These are phyloP conservation scores for Styela clava DNA, from an alignment of 23 tunicate species.

Conservation along the genomic window DNA sequence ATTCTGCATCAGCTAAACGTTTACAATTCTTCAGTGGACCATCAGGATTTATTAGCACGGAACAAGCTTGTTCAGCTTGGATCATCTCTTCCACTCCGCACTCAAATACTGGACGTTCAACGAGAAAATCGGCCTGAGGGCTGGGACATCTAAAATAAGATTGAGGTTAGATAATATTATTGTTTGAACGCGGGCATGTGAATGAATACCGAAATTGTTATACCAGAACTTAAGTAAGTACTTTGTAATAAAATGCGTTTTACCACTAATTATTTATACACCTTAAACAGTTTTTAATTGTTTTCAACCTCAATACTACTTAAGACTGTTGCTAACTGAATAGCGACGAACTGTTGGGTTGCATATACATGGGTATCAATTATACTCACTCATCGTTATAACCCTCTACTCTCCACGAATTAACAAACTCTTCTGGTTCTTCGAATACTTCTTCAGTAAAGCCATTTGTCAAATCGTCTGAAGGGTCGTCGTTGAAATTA, in stretches of 20 bases:
- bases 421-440: slow-evolving; percentile 28
- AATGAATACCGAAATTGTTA: no score
- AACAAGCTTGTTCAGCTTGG: slow-evolving; percentile 8
- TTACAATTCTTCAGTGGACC: slow-evolving; percentile 25
- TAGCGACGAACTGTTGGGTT: no score
- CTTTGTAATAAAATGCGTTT: no score
- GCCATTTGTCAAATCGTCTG: slow-evolving; percentile 36
- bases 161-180: no score
- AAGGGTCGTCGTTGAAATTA: slow-evolving; percentile 51
- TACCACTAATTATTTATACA: no score
- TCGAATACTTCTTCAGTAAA: slow-evolving; percentile 31
- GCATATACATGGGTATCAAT: no score
- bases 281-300: no score
- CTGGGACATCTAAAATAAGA: slow-evolving; percentile 1
- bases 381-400: slow-evolving; percentile 33
- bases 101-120: slow-evolving; percentile 2
- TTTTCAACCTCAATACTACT: no score
- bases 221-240: no score
- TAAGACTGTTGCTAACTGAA: no score
- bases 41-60: slow-evolving; percentile 21
- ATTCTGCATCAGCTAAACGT: slow-evolving; percentile 1
- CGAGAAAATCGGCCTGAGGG: slow-evolving; percentile 17
- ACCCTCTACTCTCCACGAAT: slow-evolving; percentile 41
- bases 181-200: not conserved
- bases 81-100: slow-evolving; percentile 5